Conservation (phyloP, 2,113 vertebrate genomes). For the Uria lomvia region DNA sequence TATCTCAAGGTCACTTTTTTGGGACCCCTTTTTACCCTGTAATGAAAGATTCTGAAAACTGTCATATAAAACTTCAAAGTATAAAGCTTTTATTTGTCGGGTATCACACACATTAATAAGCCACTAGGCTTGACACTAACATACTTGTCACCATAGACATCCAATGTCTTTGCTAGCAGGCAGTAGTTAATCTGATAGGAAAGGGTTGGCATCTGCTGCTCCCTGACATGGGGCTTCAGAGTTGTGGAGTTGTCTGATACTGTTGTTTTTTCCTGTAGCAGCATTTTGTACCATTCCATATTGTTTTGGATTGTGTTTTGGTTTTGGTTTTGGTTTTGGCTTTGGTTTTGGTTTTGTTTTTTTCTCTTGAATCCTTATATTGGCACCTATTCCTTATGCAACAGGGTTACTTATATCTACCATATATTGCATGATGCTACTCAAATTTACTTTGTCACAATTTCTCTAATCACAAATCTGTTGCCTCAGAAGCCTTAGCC, state of each 20-base stretch:
- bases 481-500: neutral
- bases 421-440: neutral
- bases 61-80: neutral
- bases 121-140: neutral
- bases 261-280: neutral
- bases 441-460: neutral
- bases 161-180: neutral
- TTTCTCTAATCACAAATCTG: neutral
- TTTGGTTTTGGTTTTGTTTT: neutral
- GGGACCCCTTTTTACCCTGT: rapidly evolving
- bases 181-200: neutral
- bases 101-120: neutral
- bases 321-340: too few relatives aligned
- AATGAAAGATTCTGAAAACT: neutral
- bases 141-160: neutral
- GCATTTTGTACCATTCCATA: neutral
- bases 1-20: neutral
- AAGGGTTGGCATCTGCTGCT: neutral
- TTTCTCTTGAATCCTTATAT: neutral
- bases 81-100: neutral
- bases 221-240: neutral
- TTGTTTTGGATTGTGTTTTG: neutral
- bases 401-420: neutral
- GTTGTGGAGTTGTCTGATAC: neutral
- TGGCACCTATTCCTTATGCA: neutral